Evolutionary conservation across 2,113 vertebrate species (phyloP).

Genomic region (Octodon degus): DNA sequence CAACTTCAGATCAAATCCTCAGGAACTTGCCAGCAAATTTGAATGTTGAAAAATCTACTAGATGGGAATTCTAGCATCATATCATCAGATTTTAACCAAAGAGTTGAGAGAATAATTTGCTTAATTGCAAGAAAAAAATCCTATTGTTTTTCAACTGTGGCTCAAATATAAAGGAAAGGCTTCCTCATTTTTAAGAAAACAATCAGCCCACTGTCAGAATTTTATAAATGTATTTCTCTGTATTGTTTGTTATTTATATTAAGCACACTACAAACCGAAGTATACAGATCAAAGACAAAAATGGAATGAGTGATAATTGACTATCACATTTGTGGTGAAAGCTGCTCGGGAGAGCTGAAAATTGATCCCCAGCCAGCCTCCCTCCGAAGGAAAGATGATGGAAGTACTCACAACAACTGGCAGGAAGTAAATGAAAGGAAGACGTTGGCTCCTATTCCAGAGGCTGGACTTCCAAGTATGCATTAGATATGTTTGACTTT

Average conservation of each 20-base stretch:
- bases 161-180: background rate
- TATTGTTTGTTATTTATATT: background rate
- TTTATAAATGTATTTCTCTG: background rate
- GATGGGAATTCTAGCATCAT: background rate
- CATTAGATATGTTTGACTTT: background rate
- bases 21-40: background rate
- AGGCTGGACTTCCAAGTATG: background rate
- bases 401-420: background rate
- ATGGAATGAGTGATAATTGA: background rate
- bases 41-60: background rate
- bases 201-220: background rate
- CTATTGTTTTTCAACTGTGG: background rate
- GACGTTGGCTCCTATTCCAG: background rate
- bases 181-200: background rate
- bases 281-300: background rate
- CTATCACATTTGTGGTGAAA: background rate
- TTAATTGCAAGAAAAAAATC: background rate
- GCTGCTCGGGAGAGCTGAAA: background rate
- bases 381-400: background rate
- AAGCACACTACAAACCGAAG: background rate
- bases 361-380: accelerated
- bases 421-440: background rate
- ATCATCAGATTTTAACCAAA: background rate
- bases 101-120: background rate
- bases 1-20: background rate